Evolutionary conservation across 2,797 vertebrate species (phyloP), one percentile per base, ranked within the genome.

Genomic region (Paedocypris micromegethes): DNA sequence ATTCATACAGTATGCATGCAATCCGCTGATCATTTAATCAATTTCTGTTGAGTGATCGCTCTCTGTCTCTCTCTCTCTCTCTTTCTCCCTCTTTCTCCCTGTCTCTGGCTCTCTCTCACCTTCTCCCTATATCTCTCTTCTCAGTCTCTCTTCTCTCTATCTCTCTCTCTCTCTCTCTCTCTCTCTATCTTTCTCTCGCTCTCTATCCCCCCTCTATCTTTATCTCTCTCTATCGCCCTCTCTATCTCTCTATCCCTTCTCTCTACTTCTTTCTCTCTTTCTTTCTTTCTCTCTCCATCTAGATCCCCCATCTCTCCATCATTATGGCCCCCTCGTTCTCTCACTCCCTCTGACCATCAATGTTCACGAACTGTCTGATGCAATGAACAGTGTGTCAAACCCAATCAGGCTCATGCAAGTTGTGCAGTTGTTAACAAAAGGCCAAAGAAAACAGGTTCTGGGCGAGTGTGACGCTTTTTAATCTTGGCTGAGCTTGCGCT

Each of bases 301-400:
- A 6, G 23, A 3, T 3, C 4, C 4, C 23, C 37, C 8, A 9
- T 50, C 8, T n/a, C 9, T 55, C 41, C 23, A 8, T 8, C 2
- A 6, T 6, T 53, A 23, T 1, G 23, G 23, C 23, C 23, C 23
- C 23, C 1, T 23, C 1, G 1, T 23, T 42, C 4, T 55, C 9
- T 56, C 9, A n/a, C 40, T 61, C 6, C 23, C 61, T 55, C 38
- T 56, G 9, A 59, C 23, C 23, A 23, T 70, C 75, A 58, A 80
- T 60, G 77, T 82, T 66, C 65, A 72, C 70, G 70, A 62, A 64
- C 65, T 41, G 75, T 62, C 64, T 68, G 50, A 56, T 63, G 77
- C 77, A 68, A 58, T 70, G 74, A 70, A 60, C 57, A 67, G 49
- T 71, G 46, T 56, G 78, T 58, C 40, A n/a, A 54, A 39, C 9